Evolutionary conservation across 2,888 invertebrate genomes (phyloP).

Genomic region (Cerastis leucographa): DNA sequence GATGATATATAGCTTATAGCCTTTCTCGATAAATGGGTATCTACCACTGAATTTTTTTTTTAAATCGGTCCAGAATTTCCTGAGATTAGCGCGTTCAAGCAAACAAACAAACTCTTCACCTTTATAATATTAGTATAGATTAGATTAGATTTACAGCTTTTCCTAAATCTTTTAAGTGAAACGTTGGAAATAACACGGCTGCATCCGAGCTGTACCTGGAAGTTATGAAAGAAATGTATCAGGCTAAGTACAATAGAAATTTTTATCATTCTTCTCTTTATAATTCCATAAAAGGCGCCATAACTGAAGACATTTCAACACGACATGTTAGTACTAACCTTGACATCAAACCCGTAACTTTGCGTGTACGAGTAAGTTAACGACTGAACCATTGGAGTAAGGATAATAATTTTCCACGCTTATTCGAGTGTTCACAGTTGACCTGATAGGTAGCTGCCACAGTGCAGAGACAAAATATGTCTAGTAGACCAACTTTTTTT

Average conservation of each 20-base stretch:
- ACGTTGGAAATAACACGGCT: background rate
- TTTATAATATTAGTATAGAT: too few relatives aligned
- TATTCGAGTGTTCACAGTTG: slow-evolving; percentile 48
- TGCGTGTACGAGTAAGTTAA: slow-evolving; percentile 46
- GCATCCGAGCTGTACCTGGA: too few relatives aligned
- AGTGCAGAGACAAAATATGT: background rate
- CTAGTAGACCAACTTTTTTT: slow-evolving; percentile 24
- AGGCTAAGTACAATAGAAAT: background rate
- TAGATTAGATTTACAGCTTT: too few relatives aligned
- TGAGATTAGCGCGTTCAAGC: too few relatives aligned
- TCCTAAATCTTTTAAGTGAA: too few relatives aligned
- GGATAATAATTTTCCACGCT: slow-evolving; percentile 46
- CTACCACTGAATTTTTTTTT: too few relatives aligned
- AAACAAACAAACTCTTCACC: too few relatives aligned
- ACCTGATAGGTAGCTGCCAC: slow-evolving; percentile 24
- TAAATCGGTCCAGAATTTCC: too few relatives aligned
- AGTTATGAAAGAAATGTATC: background rate
- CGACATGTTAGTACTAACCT: slow-evolving; percentile 33
- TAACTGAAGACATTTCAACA: slow-evolving; percentile 26
- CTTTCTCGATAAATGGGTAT: too few relatives aligned
- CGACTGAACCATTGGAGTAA: slow-evolving; percentile 28
- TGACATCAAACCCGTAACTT: slow-evolving; percentile 49
- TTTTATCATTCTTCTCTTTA: slow-evolving; percentile 23
- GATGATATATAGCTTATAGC: too few relatives aligned
- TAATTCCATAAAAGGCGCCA: slow-evolving; percentile 34